These are phyloP conservation scores for Hystrix brachyura DNA, from an alignment of 2,113 vertebrate species.

Conservation along the genomic window DNA sequence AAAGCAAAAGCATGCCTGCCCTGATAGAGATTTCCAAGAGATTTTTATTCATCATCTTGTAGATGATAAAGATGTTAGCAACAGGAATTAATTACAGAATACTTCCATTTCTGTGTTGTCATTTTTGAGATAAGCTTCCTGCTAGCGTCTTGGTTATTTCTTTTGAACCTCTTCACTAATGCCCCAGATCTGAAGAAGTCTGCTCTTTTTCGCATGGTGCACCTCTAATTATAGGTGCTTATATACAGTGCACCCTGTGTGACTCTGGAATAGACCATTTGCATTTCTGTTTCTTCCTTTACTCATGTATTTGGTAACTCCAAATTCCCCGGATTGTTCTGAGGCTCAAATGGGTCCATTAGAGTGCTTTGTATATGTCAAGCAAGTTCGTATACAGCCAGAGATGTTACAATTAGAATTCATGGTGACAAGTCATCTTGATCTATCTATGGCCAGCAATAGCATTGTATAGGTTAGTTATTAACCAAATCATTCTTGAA, in stretches of 20 bases:
- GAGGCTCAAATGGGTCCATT: background rate
- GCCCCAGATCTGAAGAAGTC: background rate
- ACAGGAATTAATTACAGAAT: constrained; percentile 34
- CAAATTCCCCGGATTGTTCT: background rate
- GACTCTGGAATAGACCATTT: background rate
- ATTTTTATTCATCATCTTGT: constrained; percentile 1
- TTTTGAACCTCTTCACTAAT: background rate
- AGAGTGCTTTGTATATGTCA: background rate
- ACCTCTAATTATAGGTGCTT: constrained; percentile 7
- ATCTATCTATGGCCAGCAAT: background rate
- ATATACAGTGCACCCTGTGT: background rate
- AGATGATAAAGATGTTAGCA: background rate
- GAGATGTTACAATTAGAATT: background rate
- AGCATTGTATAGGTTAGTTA: constrained; percentile 12
- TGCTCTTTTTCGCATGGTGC: background rate
- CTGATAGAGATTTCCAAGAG: constrained; percentile 7
- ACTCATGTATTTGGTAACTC: background rate
- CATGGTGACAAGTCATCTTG: background rate
- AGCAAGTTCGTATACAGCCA: background rate
- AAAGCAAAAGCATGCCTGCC: background rate
- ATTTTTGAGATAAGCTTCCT: constrained; percentile 38
- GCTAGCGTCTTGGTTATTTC: background rate
- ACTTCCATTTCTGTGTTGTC: background rate
- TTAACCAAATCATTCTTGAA: background rate
- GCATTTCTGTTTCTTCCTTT: background rate